Percentiles rank a stretch among this genome's conserved stretches.
Conservation (phyloP, 2,888 invertebrate species). For the Eurytoma californica region DNA sequence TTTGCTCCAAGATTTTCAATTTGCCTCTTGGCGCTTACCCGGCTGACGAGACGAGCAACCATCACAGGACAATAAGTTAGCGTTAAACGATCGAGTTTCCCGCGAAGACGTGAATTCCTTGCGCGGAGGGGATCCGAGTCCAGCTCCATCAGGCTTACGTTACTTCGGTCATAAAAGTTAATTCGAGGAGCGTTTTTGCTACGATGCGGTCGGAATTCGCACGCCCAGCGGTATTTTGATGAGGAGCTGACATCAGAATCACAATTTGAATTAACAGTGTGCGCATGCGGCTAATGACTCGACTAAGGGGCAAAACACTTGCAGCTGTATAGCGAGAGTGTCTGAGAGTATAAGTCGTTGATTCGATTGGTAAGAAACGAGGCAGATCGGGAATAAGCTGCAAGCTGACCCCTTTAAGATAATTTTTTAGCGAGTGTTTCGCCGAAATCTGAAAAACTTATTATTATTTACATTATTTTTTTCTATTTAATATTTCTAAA, state of each 20-base stretch:
- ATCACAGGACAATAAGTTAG: constrained; percentile 30
- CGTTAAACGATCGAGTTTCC: constrained; percentile 44
- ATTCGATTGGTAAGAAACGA: constrained; percentile 34
- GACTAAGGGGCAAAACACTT: constrained; percentile 61
- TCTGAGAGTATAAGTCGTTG: constrained; percentile 19
- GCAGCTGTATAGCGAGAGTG: constrained; percentile 49
- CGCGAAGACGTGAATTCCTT: constrained; percentile 44
- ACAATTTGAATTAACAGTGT: constrained; percentile 73
- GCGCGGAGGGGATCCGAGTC: too few relatives aligned
- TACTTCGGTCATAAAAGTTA: constrained; percentile 70
- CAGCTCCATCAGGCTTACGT: neutral
- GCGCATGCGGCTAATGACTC: constrained; percentile 70
- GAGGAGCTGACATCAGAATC: constrained; percentile 69
- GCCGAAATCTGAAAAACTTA: too few relatives aligned
- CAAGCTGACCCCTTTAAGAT: too few relatives aligned
- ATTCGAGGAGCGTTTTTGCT: constrained; percentile 63
- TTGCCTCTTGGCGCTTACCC: constrained; percentile 2
- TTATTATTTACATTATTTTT: too few relatives aligned
- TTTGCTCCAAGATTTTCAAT: constrained; percentile 24
- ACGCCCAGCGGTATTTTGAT: constrained; percentile 73
- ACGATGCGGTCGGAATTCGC: constrained; percentile 55
- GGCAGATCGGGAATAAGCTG: too few relatives aligned
- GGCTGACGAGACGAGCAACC: neutral
- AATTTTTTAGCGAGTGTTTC: neutral
- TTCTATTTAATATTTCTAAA: too few relatives aligned